Base-by-base conservation (phyloP, 2,888 invertebrate species). In the Teleogryllus oceanicus region DNA sequence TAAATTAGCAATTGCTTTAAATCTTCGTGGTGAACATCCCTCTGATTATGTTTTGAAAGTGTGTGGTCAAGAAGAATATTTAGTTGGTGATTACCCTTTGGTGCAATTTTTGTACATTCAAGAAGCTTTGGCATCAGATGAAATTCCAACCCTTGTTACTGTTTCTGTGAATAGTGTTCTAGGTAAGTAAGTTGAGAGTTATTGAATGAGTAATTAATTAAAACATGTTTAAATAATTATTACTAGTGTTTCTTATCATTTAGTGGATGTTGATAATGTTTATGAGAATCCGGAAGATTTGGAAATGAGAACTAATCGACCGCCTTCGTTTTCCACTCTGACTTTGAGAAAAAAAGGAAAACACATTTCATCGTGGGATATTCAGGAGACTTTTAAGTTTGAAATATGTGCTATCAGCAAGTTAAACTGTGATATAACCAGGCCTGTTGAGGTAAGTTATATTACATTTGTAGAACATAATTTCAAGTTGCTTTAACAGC, bases 41-140 rank as follows among this genome's bases (percentile, higher is more conserved):
- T 88, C 89, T 76, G 93, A 95, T 85, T 96, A 94, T 85, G 93
- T 96, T 74, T 89, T 98, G 78, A 97, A 97, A 88, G 94, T 97
- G 62, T 94, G 94, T 86, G 97, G 97, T 0, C 91, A 93, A 79
- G 96, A 98, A 85, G 97, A 98, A 86, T 98, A 95, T 87, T 88
- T 98, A 82, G 92, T 96, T 84, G 96, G 94, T 1, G 93, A 95
- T 83, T 90, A 92, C 86, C 94, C 94, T 0, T 89, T 98, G 24
- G 93, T 95, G 83, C 94, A 96, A 87, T 98, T 94, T 88, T 92
- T 94, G 85, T 96, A 96, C 86, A 94, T 97, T 83, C 96, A 96
- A 87, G 95, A 96, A 86, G 93, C 92, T 85, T 88, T 97, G 81
- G 91, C 93, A 2, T 91, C 91, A 82, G 93, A 94, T 84, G 90